Conservation (phyloP, 1,140 invertebrate genomes). For the Mylabris phalerata region DNA sequence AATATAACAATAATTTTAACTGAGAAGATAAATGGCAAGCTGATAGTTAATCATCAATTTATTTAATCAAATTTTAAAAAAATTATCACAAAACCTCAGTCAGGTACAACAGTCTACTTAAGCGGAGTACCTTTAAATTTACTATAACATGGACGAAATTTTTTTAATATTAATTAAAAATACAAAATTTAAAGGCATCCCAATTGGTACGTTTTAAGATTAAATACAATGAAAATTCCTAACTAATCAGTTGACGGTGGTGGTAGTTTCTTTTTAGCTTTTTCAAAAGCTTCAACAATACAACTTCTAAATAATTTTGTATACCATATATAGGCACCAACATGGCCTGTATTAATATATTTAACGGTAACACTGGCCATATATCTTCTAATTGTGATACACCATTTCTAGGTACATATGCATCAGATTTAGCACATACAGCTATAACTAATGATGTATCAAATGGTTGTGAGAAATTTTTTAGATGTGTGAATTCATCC, state of each 20-base stretch:
- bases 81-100: constrained; percentile 5
- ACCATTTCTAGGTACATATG: constrained; percentile 83
- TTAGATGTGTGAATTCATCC: constrained; percentile 97
- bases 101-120: too few species aligned
- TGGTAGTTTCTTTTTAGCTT: constrained; percentile 44
- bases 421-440: constrained; percentile 82
- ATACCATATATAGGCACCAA: constrained; percentile 70
- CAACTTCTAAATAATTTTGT: constrained; percentile 47
- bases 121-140: too few species aligned
- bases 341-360: constrained; percentile 84
- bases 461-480: constrained; percentile 79
- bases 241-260: too few species aligned
- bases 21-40: too few species aligned
- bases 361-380: constrained; percentile 86
- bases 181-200: too few species aligned
- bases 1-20: too few species aligned
- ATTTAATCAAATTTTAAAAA: too few species aligned
- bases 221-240: too few species aligned
- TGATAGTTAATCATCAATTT: too few species aligned
- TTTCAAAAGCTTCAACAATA: constrained; percentile 56
- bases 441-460: constrained; percentile 80
- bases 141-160: too few species aligned
- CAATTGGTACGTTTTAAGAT: too few species aligned
- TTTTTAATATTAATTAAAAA: too few species aligned
- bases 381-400: constrained; percentile 76